Conservation (phyloP, 1,140 invertebrate genomes). For the Drosophila kohkoa region DNA sequence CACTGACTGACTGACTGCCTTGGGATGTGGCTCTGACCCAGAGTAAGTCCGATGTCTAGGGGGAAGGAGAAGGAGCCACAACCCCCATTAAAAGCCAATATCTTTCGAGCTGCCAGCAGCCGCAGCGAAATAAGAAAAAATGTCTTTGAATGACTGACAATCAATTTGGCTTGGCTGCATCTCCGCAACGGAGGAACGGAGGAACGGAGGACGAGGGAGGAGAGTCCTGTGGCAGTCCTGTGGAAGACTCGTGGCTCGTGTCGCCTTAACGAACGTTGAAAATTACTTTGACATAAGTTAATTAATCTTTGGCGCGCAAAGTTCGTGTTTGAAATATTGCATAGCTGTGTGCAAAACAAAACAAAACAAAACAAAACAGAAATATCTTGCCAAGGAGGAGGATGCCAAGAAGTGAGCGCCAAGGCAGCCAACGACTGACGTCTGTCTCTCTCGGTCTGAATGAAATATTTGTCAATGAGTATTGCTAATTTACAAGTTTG, state of each 20-base stretch:
- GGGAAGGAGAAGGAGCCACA: constrained; percentile 32
- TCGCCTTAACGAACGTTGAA: constrained; percentile 84
- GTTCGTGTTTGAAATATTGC: constrained; percentile 84
- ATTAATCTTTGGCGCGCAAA: constrained; percentile 84
- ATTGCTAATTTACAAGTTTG: constrained; percentile 84
- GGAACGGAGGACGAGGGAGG: neutral
- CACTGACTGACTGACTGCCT: neutral
- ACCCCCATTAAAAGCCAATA: constrained; percentile 83
- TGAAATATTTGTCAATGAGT: constrained; percentile 84
- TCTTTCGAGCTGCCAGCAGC: constrained; percentile 58
- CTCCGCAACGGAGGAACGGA: constrained; percentile 1
- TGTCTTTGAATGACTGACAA: constrained; percentile 85
- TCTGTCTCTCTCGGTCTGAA: constrained; percentile 39
- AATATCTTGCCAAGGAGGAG: constrained; percentile 34
- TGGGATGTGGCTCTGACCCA: constrained; percentile 49
- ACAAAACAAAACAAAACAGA: constrained; percentile 29
- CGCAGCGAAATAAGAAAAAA: constrained; percentile 78
- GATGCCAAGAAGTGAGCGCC: constrained; percentile 33
- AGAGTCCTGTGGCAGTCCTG: neutral
- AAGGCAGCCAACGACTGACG: neutral
- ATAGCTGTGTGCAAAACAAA: constrained; percentile 40
- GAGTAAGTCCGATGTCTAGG: constrained; percentile 43
- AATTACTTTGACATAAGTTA: constrained; percentile 85
- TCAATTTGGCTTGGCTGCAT: constrained; percentile 77
- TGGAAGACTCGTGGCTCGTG: constrained; percentile 49